Conservation (phyloP, 2,797 vertebrate species). For the Leptodactylus fallax region DNA sequence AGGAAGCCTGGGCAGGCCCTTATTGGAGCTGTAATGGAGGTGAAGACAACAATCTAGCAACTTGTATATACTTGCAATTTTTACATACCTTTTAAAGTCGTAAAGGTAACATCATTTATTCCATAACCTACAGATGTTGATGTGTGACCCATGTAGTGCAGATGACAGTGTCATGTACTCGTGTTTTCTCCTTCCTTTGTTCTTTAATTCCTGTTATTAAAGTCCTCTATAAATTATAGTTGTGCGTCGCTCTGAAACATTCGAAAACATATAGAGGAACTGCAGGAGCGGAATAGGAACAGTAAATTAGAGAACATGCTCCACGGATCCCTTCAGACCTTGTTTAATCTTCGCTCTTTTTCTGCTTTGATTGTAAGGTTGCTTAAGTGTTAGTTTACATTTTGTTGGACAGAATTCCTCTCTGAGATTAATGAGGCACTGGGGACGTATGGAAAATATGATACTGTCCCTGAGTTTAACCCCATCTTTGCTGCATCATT, state of each 20-base stretch:
- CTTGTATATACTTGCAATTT: neutral
- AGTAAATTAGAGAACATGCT: conserved; percentile 39
- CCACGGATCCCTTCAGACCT: conserved; percentile 16
- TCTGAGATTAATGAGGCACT: conserved; percentile 54
- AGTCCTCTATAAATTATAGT: conserved; percentile 31
- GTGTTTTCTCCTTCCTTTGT: conserved; percentile 29
- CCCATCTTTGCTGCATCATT: neutral
- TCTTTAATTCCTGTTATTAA: conserved; percentile 47
- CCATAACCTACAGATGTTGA: neutral
- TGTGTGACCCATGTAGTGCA: neutral
- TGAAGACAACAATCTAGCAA: neutral
- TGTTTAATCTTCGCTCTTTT: conserved; percentile 35
- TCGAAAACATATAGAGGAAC: conserved; percentile 3
- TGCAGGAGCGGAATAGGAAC: conserved; percentile 4
- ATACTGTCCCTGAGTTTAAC: conserved; percentile 20
- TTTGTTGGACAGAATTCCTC: conserved; percentile 56
- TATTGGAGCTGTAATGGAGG: neutral
- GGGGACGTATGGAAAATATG: conserved; percentile 56
- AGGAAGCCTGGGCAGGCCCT: neutral
- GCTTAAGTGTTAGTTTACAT: conserved; percentile 57
- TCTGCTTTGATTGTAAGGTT: conserved; percentile 55
- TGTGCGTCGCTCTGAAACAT: conserved; percentile 14
- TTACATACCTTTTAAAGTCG: too few species aligned
- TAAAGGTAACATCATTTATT: neutral
- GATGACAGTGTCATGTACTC: neutral